A percentile compares a stretch with the other conserved stretches of the same genome.
Evolutionary conservation across 2,888 invertebrate species (phyloP).

Genomic region (Rhogogaster chlorosoma): DNA sequence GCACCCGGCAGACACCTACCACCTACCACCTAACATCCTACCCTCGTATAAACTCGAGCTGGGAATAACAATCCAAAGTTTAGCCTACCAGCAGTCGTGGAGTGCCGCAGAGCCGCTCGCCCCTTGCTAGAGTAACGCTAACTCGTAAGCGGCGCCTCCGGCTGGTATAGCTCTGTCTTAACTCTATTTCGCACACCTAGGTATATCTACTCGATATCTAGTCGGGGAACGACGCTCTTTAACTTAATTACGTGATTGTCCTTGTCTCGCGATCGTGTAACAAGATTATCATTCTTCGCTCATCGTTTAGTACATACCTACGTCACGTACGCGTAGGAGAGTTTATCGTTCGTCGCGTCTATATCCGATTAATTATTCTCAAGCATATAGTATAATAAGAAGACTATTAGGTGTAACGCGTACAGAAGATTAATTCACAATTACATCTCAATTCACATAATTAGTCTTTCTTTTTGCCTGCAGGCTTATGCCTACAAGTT

Average conservation of each 20-base stretch:
- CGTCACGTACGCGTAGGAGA: background rate
- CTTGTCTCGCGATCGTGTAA: background rate
- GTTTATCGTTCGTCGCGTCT: background rate
- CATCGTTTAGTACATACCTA: background rate
- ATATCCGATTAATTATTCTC: background rate
- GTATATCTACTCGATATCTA: background rate
- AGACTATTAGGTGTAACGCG: no score
- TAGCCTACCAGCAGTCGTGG: background rate
- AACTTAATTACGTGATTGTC: constrained; percentile 41
- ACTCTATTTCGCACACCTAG: background rate
- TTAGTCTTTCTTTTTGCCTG: no score
- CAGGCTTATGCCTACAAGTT: background rate
- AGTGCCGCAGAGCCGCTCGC: background rate
- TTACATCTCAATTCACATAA: no score
- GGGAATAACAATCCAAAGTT: constrained; percentile 29
- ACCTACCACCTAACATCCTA: background rate
- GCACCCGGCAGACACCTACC: background rate
- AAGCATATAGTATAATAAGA: background rate
- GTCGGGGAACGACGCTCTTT: background rate
- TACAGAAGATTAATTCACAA: no score
- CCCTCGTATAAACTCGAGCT: constrained; percentile 16
- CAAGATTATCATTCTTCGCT: constrained; percentile 35
- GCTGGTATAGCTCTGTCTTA: background rate
- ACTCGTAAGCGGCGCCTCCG: background rate
- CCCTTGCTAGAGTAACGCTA: background rate